Base-by-base conservation (phyloP, 53 echinoderm and acorn worm genomes). In the Antedon mediterranea region DNA sequence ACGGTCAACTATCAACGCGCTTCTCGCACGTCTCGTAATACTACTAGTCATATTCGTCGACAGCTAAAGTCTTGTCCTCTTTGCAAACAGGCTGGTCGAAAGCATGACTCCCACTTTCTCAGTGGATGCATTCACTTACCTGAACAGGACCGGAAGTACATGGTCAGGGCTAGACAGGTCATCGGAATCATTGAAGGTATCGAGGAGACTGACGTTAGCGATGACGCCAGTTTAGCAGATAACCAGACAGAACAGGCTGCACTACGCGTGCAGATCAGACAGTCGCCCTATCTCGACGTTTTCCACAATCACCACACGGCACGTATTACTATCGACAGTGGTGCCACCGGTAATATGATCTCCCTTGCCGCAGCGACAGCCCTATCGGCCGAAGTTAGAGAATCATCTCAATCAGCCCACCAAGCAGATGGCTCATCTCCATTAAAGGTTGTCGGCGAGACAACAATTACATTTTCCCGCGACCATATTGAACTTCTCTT, bases 61-160 rank as follows among this genome's bases (percentile, higher is more conserved):
- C n/a, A n/a, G n/a, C n/a, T n/a, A n/a, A n/a, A 28, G 20, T 7
- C 23, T 7, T 7, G 72, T 44, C 57, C 57, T 15, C 72, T 72
- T 28, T 72, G 72, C 30, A 72, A 72, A 72, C 72, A 72, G 20
- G 72, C 72, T 29, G 72, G 72, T 23, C n/a, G n/a, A n/a, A n/a
- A n/a, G n/a, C n/a, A n/a, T n/a, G n/a, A n/a, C n/a, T n/a, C n/a
- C n/a, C n/a, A n/a, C n/a, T n/a, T n/a, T n/a, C n/a, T n/a, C n/a
- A n/a, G n/a, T n/a, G n/a, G n/a, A 28, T 76, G 43, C 31, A 13
- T 30, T 29, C 43, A 34, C 43, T 41, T 79, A 3, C 79, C 79
- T 0, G 74, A 84, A 1, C 31, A 33, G 74, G 79, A 84, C 44
- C 31, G 79, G 9, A 79, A 73, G 32, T 84, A 73, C 57, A 84